Evolutionary conservation across 1,140 invertebrate genomes (phyloP).

Genomic region (Lerema accius): DNA sequence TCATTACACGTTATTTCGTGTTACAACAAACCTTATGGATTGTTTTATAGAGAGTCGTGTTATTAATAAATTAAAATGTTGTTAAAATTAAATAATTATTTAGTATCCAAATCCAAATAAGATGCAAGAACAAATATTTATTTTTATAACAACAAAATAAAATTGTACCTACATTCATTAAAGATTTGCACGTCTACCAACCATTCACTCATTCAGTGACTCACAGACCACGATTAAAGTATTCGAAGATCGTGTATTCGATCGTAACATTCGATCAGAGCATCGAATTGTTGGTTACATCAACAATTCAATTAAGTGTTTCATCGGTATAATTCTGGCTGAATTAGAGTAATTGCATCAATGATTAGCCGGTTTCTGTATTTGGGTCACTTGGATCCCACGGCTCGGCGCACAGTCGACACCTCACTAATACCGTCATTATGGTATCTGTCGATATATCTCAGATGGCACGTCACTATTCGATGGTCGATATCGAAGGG

Average conservation of each 20-base stretch:
- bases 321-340: conserved; percentile 61
- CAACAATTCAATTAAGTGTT: conserved; percentile 73
- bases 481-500: conserved; percentile 61
- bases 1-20: background rate
- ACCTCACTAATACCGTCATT: conserved; percentile 75
- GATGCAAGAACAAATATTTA: no score
- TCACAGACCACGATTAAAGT: conserved; percentile 6
- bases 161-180: conserved; percentile 8
- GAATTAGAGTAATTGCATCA: conserved; percentile 74
- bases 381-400: conserved; percentile 61
- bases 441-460: conserved; percentile 70
- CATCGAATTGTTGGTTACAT: conserved; percentile 55
- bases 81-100: no score
- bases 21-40: no score
- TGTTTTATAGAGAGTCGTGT: no score
- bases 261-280: conserved; percentile 21
- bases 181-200: background rate
- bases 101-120: no score
- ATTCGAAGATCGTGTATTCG: conserved; percentile 36
- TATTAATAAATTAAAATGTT: no score
- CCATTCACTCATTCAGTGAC: conserved; percentile 15
- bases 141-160: no score
- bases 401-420: conserved; percentile 59
- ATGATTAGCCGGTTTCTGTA: conserved; percentile 61
- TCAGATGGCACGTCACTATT: conserved; percentile 54